Base-by-base conservation (phyloP, 2,113 vertebrate genomes). In the Dipodomys ordii region DNA sequence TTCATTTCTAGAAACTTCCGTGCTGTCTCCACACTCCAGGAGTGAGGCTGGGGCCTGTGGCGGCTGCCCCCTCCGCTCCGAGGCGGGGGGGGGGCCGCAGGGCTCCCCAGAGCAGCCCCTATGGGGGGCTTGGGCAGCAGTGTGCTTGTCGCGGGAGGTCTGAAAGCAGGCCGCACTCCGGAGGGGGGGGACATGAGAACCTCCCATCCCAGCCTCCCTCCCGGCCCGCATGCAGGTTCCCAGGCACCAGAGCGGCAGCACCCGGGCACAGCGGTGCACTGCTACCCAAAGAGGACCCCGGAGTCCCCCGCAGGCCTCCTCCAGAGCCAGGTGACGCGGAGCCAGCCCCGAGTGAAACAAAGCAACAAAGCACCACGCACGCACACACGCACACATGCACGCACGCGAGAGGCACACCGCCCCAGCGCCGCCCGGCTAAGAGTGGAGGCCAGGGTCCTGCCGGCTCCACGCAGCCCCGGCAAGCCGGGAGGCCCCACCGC, bases 401-500 rank as follows among this genome's bases (percentile, higher is more conserved):
- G 32, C 23, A 86, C 23, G 67, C 16, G 67, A 62, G 27, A 7
- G 28, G 49, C 10, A 16, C 46, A 8, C 49, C 16, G 32, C 62
- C 39, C 8, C 53, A 19, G 22, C 22, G 44, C 44, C 68, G 64
- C 23, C 22, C 18, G 35, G 27, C 12, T 23, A 35, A 32, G 28
- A 30, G 18, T 23, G 25, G 5, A 23, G 25, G 0, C 22, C 28
- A n/a, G 15, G 32, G 64, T 49, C 64, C 64, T 60, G 15, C 49
- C 53, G 12, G 67, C 60, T 91, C 80, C 46, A 62, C 68, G n/a
- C 6, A 77, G 81, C 60, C 67, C 16, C 16, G 12, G 15, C 15
- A 30, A 18, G 10, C 44, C 9, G 0, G 6, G 53, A 2, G 16
- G 35, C 35, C 27, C 7, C 32, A 1, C 3, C 27, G 6, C 2